These are phyloP conservation scores for Oophaga pumilio DNA, from an alignment of 2,113 vertebrate genomes.

Conservation along the genomic window DNA sequence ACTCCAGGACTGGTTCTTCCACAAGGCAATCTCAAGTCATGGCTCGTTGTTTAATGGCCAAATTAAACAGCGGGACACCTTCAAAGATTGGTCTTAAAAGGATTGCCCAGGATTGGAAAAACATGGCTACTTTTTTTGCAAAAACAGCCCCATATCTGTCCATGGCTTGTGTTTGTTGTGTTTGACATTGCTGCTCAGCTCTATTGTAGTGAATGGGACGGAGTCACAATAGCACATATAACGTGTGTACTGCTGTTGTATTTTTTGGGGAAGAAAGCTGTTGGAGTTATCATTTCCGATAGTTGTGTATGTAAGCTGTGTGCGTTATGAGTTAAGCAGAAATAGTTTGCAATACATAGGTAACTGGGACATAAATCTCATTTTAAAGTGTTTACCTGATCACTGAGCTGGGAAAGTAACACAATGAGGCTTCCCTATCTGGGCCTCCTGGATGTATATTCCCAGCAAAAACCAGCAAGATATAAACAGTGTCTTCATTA, in stretches of 20 bases:
- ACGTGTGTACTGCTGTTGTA: background rate
- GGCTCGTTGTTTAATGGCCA: background rate
- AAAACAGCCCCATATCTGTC: background rate
- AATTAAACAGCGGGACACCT: background rate
- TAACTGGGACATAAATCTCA: background rate
- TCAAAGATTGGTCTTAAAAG: background rate
- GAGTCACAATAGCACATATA: background rate
- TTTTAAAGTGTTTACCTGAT: conserved; percentile 11
- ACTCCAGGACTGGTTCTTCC: no score
- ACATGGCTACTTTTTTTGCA: background rate
- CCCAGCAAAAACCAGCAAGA: conserved; percentile 5
- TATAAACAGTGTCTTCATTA: conserved; percentile 17
- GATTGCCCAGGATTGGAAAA: background rate
- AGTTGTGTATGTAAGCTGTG: background rate
- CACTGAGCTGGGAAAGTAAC: conserved; percentile 2
- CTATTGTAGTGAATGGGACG: background rate
- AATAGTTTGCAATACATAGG: background rate
- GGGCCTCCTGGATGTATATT: conserved; percentile 27
- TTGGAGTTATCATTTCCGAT: background rate
- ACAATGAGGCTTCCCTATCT: conserved; percentile 5
- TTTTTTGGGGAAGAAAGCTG: background rate
- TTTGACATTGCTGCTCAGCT: background rate
- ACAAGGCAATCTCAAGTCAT: no score
- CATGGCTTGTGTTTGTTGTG: background rate
- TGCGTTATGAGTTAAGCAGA: background rate